A percentile compares a stretch with the other conserved stretches of the same genome.
Conservation (phyloP, 2,113 vertebrate genomes). For the Otus sunia region DNA sequence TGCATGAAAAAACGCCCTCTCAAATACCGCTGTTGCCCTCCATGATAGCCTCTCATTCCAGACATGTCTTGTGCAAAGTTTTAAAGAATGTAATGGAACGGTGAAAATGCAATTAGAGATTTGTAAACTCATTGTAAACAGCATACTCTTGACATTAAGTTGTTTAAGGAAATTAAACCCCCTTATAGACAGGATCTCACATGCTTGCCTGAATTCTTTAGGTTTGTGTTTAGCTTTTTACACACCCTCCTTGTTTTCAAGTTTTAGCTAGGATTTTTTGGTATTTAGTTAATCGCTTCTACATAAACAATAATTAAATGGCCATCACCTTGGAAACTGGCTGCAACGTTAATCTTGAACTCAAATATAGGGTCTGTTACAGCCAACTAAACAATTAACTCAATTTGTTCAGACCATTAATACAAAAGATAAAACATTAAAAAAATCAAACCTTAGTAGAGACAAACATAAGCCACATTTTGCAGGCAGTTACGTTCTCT, state of each 20-base stretch:
- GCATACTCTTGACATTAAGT: background rate
- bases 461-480: background rate
- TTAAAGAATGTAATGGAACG: background rate
- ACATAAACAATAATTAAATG: constrained; percentile 55
- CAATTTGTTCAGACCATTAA: constrained; percentile 3
- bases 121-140: background rate
- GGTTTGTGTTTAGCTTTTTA: constrained; percentile 9
- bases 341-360: constrained; percentile 12
- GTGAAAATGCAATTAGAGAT: background rate
- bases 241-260: background rate
- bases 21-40: background rate
- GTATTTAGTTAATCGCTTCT: constrained; percentile 28
- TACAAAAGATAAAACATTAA: background rate
- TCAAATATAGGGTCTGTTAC: constrained; percentile 23
- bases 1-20: background rate
- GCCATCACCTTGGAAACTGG: constrained; percentile 50
- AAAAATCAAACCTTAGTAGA: background rate
- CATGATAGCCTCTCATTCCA: background rate
- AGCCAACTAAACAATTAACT: constrained; percentile 7
- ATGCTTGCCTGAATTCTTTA: background rate
- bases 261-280: constrained; percentile 8
- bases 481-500: background rate
- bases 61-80: background rate
- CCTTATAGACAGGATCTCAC: background rate
- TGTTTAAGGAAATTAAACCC: background rate